Conservation (phyloP, 92 coral and sea anemone species). For the Paramuricea clavata region DNA sequence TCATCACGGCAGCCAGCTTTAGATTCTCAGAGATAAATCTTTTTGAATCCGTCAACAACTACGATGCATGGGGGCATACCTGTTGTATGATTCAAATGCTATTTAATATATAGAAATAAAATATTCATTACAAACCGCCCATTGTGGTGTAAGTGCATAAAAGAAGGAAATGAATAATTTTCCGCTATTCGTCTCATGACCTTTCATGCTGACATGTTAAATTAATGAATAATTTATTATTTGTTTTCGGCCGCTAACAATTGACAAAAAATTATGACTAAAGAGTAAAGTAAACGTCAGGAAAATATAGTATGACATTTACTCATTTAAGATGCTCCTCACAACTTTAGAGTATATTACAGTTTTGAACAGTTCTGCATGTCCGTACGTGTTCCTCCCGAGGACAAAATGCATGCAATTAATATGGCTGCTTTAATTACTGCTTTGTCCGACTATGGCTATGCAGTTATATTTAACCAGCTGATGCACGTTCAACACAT, state of each 20-base stretch:
- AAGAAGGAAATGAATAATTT: neutral
- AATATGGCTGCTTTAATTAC: neutral
- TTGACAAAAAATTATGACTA: neutral
- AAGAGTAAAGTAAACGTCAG: too few species aligned
- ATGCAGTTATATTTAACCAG: neutral
- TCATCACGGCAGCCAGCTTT: too few species aligned
- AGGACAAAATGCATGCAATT: neutral
- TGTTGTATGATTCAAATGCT: too few species aligned
- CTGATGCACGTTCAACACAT: neutral
- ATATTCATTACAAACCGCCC: neutral
- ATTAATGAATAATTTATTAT: neutral
- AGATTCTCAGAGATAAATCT: too few species aligned
- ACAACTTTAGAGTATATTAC: too few species aligned
- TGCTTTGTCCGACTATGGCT: neutral
- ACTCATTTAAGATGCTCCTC: too few species aligned
- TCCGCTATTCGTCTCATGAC: neutral
- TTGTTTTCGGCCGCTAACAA: neutral
- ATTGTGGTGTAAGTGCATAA: neutral
- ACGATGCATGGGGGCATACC: too few species aligned
- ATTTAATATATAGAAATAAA: too few species aligned
- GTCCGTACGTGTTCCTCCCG: neutral
- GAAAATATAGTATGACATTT: too few species aligned
- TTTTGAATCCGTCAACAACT: too few species aligned
- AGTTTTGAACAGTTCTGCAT: too few species aligned
- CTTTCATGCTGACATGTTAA: neutral